Evolutionary conservation across 2,888 invertebrate genomes (phyloP).

Genomic region (Dasysyrphus albostriatus): DNA sequence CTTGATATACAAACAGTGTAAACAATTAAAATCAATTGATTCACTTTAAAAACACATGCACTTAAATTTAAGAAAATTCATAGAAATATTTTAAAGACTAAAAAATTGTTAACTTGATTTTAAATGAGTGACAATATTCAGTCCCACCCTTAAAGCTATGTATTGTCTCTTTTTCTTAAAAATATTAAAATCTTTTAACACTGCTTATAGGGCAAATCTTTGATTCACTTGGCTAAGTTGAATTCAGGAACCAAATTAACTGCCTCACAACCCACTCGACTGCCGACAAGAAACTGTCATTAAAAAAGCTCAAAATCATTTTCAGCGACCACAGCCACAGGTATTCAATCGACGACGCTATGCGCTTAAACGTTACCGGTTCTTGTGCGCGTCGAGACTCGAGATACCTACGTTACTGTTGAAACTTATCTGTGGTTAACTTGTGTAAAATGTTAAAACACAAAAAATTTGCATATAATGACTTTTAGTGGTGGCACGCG

Average conservation of each 20-base stretch:
- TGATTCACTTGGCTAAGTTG: background rate
- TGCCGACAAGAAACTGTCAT: constrained; percentile 50
- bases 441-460: background rate
- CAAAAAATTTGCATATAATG: background rate
- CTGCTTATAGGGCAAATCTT: background rate
- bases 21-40: constrained; percentile 61
- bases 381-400: constrained; percentile 4
- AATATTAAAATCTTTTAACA: background rate
- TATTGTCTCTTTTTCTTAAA: background rate
- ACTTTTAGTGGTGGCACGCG: constrained; percentile 10
- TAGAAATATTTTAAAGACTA: background rate
- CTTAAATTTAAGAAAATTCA: background rate
- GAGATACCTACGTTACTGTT: background rate
- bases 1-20: background rate
- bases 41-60: constrained; percentile 12
- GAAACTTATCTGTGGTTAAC: background rate
- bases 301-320: constrained; percentile 14
- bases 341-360: background rate
- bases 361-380: constrained; percentile 5
- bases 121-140: background rate
- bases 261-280: constrained; percentile 29
- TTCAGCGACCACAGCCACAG: background rate
- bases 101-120: background rate
- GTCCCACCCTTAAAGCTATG: background rate
- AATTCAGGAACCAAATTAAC: background rate